A percentile compares a stretch with the other conserved stretches of the same genome.
Evolutionary conservation across 2,888 invertebrate genomes (phyloP).

Genomic region (Ariolimax columbianus): DNA sequence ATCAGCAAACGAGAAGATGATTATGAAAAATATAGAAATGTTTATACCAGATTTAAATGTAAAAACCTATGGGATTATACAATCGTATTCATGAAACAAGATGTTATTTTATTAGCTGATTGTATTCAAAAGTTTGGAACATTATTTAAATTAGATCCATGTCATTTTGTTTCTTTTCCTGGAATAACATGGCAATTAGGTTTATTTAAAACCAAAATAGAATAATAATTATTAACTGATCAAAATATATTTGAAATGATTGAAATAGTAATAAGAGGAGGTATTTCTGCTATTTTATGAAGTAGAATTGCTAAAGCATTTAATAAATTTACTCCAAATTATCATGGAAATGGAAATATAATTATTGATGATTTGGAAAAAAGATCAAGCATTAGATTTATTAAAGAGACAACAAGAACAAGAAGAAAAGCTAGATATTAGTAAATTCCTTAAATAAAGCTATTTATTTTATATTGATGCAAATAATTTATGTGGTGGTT

Average conservation of each 20-base stretch:
- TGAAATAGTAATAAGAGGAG: no score
- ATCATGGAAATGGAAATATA: slow-evolving; percentile 12
- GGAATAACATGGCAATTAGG: no score
- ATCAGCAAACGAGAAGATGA: no score
- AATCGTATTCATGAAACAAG: neutral
- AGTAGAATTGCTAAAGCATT: slow-evolving; percentile 16
- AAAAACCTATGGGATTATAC: slow-evolving; percentile 15
- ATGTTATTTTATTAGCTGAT: slow-evolving; percentile 25
- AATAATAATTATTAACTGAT: no score
- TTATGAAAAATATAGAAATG: no score
- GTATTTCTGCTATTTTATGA: slow-evolving; percentile 2
- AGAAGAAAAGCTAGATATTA: neutral
- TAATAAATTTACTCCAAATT: slow-evolving; percentile 16
- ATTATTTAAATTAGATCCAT: neutral
- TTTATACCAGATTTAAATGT: neutral
- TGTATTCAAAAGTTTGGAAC: slow-evolving; percentile 19
- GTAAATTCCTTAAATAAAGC: no score
- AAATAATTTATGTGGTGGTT: no score
- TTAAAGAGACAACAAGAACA: slow-evolving; percentile 12
- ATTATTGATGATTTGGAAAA: neutral
- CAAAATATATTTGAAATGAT: no score
- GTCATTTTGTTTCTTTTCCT: neutral
- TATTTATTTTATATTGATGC: no score
- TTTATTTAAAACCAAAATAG: no score
- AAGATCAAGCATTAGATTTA: neutral